Evolutionary conservation across 2,888 invertebrate species (phyloP).

Genomic region (Phaedon cochleariae): DNA sequence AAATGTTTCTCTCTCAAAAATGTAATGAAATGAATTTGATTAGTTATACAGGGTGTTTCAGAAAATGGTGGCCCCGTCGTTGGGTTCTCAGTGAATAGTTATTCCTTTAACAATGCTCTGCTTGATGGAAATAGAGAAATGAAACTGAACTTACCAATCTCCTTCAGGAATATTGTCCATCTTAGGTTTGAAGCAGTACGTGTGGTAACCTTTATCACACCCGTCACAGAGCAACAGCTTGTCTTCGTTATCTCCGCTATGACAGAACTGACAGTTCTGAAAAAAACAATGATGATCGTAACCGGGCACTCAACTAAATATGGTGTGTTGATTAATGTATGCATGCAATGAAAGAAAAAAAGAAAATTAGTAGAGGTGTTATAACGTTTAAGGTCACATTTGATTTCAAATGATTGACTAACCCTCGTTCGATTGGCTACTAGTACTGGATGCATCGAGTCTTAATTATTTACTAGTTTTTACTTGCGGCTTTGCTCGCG

Average conservation of each 20-base stretch:
- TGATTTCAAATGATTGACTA: too few relatives aligned
- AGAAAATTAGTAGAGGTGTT: background rate
- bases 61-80: too few relatives aligned
- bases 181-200: constrained; percentile 97
- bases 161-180: constrained; percentile 97
- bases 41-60: too few relatives aligned
- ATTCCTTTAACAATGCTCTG: too few relatives aligned
- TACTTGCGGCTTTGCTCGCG: too few relatives aligned
- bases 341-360: background rate
- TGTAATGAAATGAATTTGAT: too few relatives aligned
- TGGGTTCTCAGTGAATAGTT: too few relatives aligned
- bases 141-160: constrained; percentile 79
- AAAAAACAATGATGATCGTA: constrained; percentile 45
- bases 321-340: background rate
- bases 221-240: constrained; percentile 95
- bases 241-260: constrained; percentile 95
- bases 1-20: too few relatives aligned
- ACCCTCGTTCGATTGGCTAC: constrained; percentile 51
- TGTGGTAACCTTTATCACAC: constrained; percentile 98
- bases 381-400: too few relatives aligned
- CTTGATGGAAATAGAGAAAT: background rate
- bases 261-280: constrained; percentile 97
- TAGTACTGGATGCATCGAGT: too few relatives aligned
- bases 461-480: too few relatives aligned
- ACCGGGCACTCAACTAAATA: background rate